Base-by-base conservation (phyloP, 2,797 vertebrate species). In the Pogoniulus pusillus region DNA sequence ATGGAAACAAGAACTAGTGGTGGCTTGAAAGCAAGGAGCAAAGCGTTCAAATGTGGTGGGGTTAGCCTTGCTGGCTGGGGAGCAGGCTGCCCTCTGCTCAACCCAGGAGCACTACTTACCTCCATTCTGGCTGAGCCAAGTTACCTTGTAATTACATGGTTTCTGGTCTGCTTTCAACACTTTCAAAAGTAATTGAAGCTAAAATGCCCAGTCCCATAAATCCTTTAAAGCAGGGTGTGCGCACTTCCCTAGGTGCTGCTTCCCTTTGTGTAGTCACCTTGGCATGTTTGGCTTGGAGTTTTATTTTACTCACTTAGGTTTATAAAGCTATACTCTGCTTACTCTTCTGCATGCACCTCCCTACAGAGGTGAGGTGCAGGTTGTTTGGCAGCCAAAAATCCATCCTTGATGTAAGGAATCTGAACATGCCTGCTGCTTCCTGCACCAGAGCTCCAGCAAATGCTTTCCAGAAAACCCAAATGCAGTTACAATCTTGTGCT, bases 161-260 rank as follows among this genome's bases (percentile, higher is more conserved):
- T 93, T 80, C 82, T 91, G 54, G 59, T 73, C 53, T 60, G 76
- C 89, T 89, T 93, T 92, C 85, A 93, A 79, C 89, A 81, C 70
- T 8, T 53, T 12, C 68, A 60, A 83, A 93, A 91, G 59, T 34
- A 70, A 89, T 32, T 82, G 87, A 66, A 69, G 49, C 53, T 69
- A 10, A 87, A 89, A 41, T 60, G 11, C 76, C 47, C 35, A 7
- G 29, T 35, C 41, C 66, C 82, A 58, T 91, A 87, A 91, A 92
- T 94, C 82, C 87, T 86, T 73, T 47, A 71, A 88, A 37, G 8
- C 68, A 45, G 66, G 79, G 7, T 2, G 26, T 75, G 82, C 70
- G 9, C 5, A 1, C 49, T 85, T 47, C 66, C 37, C 1, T 32
- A 8, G 62, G 23, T 30, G 1, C 27, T 1, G 15, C 89, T 85